phyloP scores from a whole-genome alignment of 2,113 vertebrate genomes.

The Pterocles burchelli region DNA sequence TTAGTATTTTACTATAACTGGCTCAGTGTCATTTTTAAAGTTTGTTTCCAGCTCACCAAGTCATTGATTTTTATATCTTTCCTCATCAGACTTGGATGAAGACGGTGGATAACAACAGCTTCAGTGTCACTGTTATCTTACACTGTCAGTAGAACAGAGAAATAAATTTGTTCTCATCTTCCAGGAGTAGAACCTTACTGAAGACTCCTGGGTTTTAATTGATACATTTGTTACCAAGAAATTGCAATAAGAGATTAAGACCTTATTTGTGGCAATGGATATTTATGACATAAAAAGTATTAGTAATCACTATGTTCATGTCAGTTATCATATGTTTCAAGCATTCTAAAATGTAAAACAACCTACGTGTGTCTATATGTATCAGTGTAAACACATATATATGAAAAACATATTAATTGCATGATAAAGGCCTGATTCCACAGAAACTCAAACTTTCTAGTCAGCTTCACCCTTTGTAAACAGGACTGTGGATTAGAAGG shows the following conservation, averaged over 20 bases:
- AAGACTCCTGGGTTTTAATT: background rate
- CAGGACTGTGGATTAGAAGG: background rate
- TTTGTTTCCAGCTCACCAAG: background rate
- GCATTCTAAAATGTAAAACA: background rate
- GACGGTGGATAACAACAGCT: background rate
- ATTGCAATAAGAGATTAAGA: background rate
- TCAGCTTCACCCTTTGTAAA: background rate
- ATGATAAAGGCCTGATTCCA: background rate
- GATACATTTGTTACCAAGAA: background rate
- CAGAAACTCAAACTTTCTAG: background rate
- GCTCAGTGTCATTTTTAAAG: background rate
- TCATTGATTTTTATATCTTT: background rate
- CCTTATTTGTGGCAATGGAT: background rate
- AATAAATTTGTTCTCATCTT: background rate
- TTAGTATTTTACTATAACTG: background rate
- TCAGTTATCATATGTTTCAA: background rate
- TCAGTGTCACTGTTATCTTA: background rate
- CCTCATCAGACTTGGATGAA: background rate
- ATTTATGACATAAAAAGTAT: background rate
- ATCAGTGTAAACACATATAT: background rate
- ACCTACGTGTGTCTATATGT: background rate
- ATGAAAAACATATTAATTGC: background rate
- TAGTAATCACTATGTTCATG: background rate
- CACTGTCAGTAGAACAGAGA: background rate
- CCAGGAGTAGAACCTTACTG: background rate